Percentiles rank a stretch among this genome's conserved stretches.
Conservation (phyloP, 2,888 invertebrate species). For the Drosophila vallismaia region DNA sequence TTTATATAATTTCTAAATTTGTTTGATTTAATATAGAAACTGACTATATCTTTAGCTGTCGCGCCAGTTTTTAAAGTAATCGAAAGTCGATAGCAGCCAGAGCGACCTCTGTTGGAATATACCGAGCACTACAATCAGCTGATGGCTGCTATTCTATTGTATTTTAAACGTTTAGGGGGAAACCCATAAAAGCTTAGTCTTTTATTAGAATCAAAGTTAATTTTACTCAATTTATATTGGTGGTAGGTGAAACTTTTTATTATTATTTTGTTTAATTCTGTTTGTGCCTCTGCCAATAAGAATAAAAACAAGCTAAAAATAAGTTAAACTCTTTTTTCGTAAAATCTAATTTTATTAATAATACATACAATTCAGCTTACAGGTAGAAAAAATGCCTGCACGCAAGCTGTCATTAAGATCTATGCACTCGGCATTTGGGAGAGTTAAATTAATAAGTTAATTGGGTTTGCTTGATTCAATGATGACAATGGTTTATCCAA, state of each 20-base stretch:
- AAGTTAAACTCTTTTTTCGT: slow-evolving; percentile 2
- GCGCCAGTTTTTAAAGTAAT: neutral
- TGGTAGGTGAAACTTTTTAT: no score
- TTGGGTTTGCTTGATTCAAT: slow-evolving; percentile 60
- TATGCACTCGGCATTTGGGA: slow-evolving; percentile 34
- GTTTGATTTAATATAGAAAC: neutral
- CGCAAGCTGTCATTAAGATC: slow-evolving; percentile 56
- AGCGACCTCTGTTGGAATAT: neutral
- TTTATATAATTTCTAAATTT: no score
- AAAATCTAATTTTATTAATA: slow-evolving; percentile 38
- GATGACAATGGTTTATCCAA: slow-evolving; percentile 64
- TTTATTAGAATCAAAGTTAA: neutral
- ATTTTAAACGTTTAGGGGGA: neutral
- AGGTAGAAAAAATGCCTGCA: slow-evolving; percentile 54
- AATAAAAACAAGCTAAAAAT: neutral
- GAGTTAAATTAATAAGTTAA: slow-evolving; percentile 73
- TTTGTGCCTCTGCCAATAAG: neutral
- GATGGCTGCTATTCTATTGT: neutral
- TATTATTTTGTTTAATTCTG: neutral
- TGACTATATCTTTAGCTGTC: neutral
- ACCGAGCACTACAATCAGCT: neutral
- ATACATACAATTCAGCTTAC: slow-evolving; percentile 40
- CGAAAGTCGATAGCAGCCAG: neutral
- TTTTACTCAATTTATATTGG: neutral
- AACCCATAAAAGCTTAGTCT: neutral